Percentiles rank a stretch among this genome's conserved stretches.
phyloP scores from a whole-genome alignment of 2,113 vertebrate genomes.

The Eptesicus fuscus region DNA sequence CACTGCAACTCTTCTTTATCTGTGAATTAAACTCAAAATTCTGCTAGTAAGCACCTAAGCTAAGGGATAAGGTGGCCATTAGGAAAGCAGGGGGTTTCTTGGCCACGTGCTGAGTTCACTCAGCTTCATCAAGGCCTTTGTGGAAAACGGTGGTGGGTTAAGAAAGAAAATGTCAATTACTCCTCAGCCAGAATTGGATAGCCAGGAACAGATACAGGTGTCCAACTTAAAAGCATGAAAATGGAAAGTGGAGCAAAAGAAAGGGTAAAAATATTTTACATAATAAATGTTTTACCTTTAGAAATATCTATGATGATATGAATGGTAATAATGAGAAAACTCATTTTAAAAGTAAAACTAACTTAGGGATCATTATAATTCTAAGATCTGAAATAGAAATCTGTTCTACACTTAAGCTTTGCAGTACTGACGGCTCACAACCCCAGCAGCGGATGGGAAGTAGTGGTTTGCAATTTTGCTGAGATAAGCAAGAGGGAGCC shows the following conservation, averaged over 20 bases:
- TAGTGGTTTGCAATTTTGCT: neutral
- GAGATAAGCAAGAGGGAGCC: neutral
- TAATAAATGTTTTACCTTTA: neutral
- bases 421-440: neutral
- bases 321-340: neutral
- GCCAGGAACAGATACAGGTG: neutral
- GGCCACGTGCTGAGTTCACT: neutral
- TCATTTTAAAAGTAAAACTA: neutral
- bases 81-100: neutral
- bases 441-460: neutral
- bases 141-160: neutral
- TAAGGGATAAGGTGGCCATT: no score
- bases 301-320: neutral
- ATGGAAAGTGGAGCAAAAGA: neutral
- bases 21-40: neutral
- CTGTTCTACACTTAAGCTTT: neutral
- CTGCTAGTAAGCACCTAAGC: neutral
- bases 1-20: constrained; percentile 24
- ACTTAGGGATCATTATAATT: neutral
- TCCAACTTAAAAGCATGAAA: neutral
- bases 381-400: neutral
- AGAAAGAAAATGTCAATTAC: neutral
- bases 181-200: neutral
- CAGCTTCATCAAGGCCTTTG: neutral
- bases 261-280: neutral